Evolutionary conservation across 2,888 invertebrate genomes (phyloP), one percentile per base, ranked within the genome.

Genomic region (Leptinotarsa haldemani): DNA sequence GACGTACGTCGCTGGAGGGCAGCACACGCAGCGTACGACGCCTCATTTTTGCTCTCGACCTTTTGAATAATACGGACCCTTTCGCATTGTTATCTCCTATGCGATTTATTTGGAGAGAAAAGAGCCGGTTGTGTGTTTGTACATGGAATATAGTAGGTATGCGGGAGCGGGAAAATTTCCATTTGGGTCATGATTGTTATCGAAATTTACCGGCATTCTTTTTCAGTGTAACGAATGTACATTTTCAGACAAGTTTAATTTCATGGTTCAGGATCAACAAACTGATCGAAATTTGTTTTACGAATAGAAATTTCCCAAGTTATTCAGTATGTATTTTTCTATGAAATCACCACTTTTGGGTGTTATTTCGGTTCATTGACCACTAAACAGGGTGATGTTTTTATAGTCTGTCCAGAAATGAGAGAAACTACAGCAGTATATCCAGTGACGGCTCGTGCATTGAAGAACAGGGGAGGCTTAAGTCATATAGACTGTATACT

Each of bases 61-160:
- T 30, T 16, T 30, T 40, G 40, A 61, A 61, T 61, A 61, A 61
- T 61, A 30, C 12, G 61, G 61, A n/a, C 30, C 61, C 61, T 61
- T 61, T 61, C 61, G 25, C 61, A 16, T 61, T 30, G 61, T 61
- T 61, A 61, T 61, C 61, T 61, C 40, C 30, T 16, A 13, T 9
- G n/a, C 61, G 61, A 61, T 61, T 61, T 61, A 61, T 61, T 61
- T 15, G 61, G 61, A 16, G 40, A 61, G 61, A n/a, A 61, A 61
- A 61, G 30, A 61, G 40, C 16, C 16, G 9, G 61, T 40, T 61
- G 56, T 61, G 18, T 58, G 20, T 58, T 22, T 15, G 58, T 30
- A 61, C 40, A 40, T 15, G 16, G 56, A 40, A 30, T 61, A 40
- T 52, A 40, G 52, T 18, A 18, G 18, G 58, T 15, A 58, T 58